phyloP scores from a whole-genome alignment of 1,140 invertebrate species.

The Tribolium madens region DNA sequence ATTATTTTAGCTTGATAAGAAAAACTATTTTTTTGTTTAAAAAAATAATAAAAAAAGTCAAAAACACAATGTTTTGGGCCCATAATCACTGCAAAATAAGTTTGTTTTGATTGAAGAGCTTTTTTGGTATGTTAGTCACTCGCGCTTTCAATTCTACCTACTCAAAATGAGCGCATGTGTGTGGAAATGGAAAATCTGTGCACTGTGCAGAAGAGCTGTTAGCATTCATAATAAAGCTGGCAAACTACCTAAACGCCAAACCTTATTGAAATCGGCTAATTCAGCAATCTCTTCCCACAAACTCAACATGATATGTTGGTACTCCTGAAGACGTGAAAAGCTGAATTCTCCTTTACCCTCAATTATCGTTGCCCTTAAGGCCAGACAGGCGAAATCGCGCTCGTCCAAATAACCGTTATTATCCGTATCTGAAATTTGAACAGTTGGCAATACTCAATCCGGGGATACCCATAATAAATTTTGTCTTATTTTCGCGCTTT shows the following conservation, averaged over 20 bases:
- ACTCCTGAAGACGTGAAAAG: constrained; percentile 76
- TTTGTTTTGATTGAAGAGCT: too few species aligned
- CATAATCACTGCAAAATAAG: too few species aligned
- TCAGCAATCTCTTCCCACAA: constrained; percentile 88
- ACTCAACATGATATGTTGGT: constrained; percentile 83
- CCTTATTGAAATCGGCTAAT: constrained; percentile 88
- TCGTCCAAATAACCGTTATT: constrained; percentile 85
- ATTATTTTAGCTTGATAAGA: too few species aligned
- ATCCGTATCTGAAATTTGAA: constrained; percentile 77
- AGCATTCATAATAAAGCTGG: constrained; percentile 6
- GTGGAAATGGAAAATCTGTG: constrained; percentile 9
- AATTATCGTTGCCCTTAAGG: constrained; percentile 81
- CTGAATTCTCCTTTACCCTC: constrained; percentile 86
- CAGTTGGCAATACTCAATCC: background rate
- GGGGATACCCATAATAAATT: background rate
- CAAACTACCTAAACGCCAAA: constrained; percentile 61
- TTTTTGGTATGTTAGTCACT: too few species aligned
- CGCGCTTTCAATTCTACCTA: background rate
- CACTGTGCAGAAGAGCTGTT: constrained; percentile 5
- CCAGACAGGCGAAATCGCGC: constrained; percentile 85
- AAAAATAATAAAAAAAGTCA: too few species aligned
- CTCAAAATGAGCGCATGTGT: constrained; percentile 5
- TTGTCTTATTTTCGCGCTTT: background rate
- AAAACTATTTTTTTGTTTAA: too few species aligned
- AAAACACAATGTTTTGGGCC: too few species aligned